Percentiles rank a stretch among this genome's conserved stretches.
Conservation (phyloP, 1,140 invertebrate genomes). For the Penaeus vannamei region DNA sequence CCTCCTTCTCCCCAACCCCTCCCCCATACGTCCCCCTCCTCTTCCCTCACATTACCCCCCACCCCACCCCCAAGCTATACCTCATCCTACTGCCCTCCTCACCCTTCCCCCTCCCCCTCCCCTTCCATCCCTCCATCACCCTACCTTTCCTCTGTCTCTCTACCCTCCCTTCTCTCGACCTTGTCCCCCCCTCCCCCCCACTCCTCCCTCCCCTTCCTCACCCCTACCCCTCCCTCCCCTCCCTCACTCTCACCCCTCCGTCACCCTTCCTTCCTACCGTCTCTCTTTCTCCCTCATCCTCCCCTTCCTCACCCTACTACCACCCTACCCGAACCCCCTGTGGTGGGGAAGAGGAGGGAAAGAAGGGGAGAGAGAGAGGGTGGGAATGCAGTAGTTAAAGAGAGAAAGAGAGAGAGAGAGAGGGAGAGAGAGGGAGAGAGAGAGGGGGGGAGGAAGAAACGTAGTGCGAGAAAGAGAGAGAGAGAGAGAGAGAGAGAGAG, state of each 20-base stretch:
- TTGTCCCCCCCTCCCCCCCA: neutral
- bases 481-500: constrained; percentile 25
- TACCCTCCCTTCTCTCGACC: neutral
- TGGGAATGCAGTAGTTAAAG: neutral
- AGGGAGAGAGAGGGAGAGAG: neutral
- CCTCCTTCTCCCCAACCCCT: too few species aligned
- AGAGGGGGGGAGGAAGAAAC: too few species aligned
- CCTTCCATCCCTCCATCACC: neutral
- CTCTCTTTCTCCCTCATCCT: neutral
- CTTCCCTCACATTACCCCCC: neutral
- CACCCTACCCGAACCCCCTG: neutral
- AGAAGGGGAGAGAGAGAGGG: constrained; percentile 5
- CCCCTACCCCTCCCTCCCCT: neutral
- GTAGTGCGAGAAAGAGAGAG: too few species aligned
- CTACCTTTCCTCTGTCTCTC: constrained; percentile 2
- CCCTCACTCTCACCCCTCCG: neutral
- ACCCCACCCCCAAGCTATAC: too few species aligned
- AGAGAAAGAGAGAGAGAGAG: neutral
- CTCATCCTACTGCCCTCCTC: too few species aligned
- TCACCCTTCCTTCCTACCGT: neutral
- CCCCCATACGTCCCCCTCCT: too few species aligned
- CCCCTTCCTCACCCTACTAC: too few species aligned
- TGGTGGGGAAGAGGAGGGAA: too few species aligned
- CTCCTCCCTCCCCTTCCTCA: neutral
- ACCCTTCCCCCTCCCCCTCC: neutral